Base-by-base conservation (phyloP, 1,140 invertebrate genomes). In the Lysiphlebus fabarum region DNA sequence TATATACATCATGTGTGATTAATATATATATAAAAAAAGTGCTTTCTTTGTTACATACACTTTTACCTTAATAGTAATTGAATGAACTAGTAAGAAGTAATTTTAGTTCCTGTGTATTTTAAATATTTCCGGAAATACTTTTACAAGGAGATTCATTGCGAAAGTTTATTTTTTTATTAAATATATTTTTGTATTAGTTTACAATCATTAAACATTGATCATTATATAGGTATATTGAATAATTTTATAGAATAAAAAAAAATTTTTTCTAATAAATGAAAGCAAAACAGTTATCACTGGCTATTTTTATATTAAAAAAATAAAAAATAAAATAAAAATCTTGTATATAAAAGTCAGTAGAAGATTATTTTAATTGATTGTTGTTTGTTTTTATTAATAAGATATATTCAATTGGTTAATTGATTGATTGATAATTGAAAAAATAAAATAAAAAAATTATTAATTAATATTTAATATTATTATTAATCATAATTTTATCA, bases 81-180 rank as follows among this genome's bases (percentile, higher is more conserved):
- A 6, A 9, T 8, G 26, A 12, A 41, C 14, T 48, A 12, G 14
- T 33, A 49, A 47, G 33, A 40, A 36, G 38, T 10, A 58, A 49
- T 41, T 44, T 49, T 40, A 44, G 50, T 38, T 12, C 17, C 11
- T 34, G 34, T 51, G 34, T 51, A 38, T 10, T 51, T 50, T 59
- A 33, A 51, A 41, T 44, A 42, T 53, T 41, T 53, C 56, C 57
- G 58, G 64, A 66, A 67, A 62, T 47, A 45, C 54, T 62, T 67
- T 67, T 14, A 38, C 44, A 6, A 38, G 43, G 40, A 17, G 11
- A 53, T 53, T 53, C 41, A 33, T 38, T 45, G 53, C 8, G 50
- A 59, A 53, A 59, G 58, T 59, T 59, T 44, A 12, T 33, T 40
- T 36, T 37, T 14, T 17, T 1, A 1, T 17, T 17, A 26, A 26